Percentiles rank a stretch among this genome's conserved stretches.
Evolutionary conservation across 2,797 vertebrate species (phyloP).

Genomic region (Pseudochirops corinnae): DNA sequence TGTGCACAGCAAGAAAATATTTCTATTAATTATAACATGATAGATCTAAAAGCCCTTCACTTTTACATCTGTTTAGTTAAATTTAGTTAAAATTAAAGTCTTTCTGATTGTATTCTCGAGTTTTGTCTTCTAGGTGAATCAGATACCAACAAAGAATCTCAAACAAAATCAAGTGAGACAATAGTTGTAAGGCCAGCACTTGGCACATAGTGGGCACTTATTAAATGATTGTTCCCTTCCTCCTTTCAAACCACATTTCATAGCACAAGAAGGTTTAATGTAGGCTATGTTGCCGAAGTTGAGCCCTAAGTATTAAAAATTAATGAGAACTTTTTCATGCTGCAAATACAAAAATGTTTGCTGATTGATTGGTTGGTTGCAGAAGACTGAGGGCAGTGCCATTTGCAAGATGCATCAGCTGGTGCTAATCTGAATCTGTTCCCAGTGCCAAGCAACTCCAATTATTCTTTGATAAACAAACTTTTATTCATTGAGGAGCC

Average conservation of each 20-base stretch:
- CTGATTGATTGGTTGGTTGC: not conserved
- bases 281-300: constrained; percentile 8
- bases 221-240: not conserved
- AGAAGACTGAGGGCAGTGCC: constrained; percentile 46
- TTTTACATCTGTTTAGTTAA: not conserved
- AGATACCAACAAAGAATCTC: constrained; percentile 12
- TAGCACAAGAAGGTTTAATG: constrained; percentile 13
- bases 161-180: constrained; percentile 41
- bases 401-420: constrained; percentile 75
- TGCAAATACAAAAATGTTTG: constrained; percentile 17
- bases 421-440: constrained; percentile 64
- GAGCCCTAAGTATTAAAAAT: not conserved
- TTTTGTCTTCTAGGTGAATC: not conserved
- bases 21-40: not conserved
- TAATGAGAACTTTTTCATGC: not conserved
- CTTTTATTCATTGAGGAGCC: constrained; percentile 80
- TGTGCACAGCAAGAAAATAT: not conserved
- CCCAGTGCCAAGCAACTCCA: constrained; percentile 69
- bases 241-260: not conserved
- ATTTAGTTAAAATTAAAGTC: constrained; percentile 47
- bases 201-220: not conserved
- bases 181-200: not conserved
- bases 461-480: constrained; percentile 78
- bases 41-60: constrained; percentile 33
- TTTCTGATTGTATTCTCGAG: constrained; percentile 10